Percentiles rank a stretch among this genome's conserved stretches.
Conservation (phyloP, 2,888 invertebrate genomes). For the Amphipoea lucens region DNA sequence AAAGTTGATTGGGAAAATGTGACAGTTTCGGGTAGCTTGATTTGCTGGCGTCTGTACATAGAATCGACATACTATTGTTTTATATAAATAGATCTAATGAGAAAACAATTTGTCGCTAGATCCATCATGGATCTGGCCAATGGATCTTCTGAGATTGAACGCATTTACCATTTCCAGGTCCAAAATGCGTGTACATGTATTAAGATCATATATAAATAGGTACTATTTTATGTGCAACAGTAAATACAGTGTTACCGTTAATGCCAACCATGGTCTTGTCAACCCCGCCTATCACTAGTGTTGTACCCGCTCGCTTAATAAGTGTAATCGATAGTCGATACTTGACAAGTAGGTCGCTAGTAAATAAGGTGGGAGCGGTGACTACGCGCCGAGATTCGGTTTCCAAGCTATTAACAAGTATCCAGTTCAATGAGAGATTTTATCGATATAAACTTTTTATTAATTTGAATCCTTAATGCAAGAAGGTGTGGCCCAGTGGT, state of each 20-base stretch:
- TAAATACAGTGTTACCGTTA: conserved; percentile 64
- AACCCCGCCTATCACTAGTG: conserved; percentile 72
- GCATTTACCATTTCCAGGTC: background rate
- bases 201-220: background rate
- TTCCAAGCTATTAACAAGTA: conserved; percentile 59
- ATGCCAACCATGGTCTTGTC: conserved; percentile 72
- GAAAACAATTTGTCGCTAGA: no score
- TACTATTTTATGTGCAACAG: conserved; percentile 32
- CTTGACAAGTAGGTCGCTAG: conserved; percentile 74
- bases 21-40: no score
- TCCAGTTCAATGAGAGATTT: conserved; percentile 53
- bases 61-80: background rate
- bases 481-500: background rate
- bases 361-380: conserved; percentile 64
- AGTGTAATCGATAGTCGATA: conserved; percentile 77
- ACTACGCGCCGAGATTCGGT: conserved; percentile 64
- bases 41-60: no score
- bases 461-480: conserved; percentile 42
- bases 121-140: no score
- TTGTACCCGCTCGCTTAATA: conserved; percentile 73
- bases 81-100: no score
- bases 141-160: no score
- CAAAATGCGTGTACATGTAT: background rate
- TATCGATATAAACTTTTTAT: conserved; percentile 41
- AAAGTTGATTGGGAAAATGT: no score